Evolutionary conservation across 1,140 invertebrate genomes (phyloP).

Genomic region (Zaprionus kolodkinae): DNA sequence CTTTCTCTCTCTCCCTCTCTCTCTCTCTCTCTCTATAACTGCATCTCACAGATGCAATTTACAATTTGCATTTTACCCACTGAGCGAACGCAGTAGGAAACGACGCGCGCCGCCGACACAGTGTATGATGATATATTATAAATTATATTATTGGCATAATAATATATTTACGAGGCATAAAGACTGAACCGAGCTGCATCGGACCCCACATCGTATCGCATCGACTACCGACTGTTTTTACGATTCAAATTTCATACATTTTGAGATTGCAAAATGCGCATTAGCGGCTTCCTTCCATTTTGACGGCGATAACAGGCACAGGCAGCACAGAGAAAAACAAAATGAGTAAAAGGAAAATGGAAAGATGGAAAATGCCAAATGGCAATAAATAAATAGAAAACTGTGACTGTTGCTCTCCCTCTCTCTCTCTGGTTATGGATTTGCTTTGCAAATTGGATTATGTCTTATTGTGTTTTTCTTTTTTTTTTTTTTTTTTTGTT

Average conservation of each 20-base stretch:
- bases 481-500: slow-evolving; percentile 20
- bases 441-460: slow-evolving; percentile 67
- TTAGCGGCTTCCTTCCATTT: slow-evolving; percentile 60
- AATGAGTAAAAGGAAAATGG: slow-evolving; percentile 21
- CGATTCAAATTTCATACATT: slow-evolving; percentile 57
- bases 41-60: slow-evolving; percentile 76
- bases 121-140: slow-evolving; percentile 35
- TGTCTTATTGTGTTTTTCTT: slow-evolving; percentile 51
- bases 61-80: slow-evolving; percentile 66
- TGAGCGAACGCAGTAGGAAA: slow-evolving; percentile 56
- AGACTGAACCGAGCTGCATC: slow-evolving; percentile 1
- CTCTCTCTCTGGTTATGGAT: slow-evolving; percentile 36
- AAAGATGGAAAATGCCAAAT: slow-evolving; percentile 52
- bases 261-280: slow-evolving; percentile 55
- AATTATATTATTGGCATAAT: slow-evolving; percentile 68
- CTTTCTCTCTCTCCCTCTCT: slow-evolving; percentile 3
- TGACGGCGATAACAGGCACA: slow-evolving; percentile 27
- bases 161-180: slow-evolving; percentile 58
- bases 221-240: not conserved
- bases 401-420: slow-evolving; percentile 31
- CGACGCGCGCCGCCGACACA: slow-evolving; percentile 34
- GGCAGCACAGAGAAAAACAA: slow-evolving; percentile 7
- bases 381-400: slow-evolving; percentile 66
- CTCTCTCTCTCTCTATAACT: slow-evolving; percentile 46
- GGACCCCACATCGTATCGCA: not conserved